Percentiles rank a stretch among this genome's conserved stretches.
phyloP scores from a whole-genome alignment of 2,113 vertebrate species.

The Uria lomvia region DNA sequence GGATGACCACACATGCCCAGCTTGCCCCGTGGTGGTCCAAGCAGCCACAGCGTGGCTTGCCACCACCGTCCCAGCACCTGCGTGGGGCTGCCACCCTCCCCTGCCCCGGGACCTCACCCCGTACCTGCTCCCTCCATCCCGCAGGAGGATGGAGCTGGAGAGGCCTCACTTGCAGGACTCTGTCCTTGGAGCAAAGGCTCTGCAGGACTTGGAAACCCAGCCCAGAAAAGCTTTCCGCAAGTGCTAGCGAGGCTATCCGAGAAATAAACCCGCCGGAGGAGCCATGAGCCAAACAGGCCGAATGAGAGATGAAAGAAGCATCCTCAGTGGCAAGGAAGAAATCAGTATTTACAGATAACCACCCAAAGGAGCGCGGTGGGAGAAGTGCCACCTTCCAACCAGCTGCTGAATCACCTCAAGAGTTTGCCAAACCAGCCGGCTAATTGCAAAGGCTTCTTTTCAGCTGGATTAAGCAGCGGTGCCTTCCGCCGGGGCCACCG shows the following conservation, averaged over 20 bases:
- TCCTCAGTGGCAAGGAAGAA: fast-evolving
- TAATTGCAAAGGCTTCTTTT: background rate
- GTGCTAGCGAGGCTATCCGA: fast-evolving
- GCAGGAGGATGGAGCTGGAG: background rate
- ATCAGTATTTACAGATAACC: background rate
- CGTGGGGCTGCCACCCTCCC: background rate
- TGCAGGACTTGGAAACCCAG: background rate
- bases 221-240: background rate
- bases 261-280: fast-evolving
- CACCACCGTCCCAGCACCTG: background rate
- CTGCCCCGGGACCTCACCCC: fast-evolving
- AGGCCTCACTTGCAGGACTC: background rate
- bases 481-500: background rate
- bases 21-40: background rate
- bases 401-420: background rate
- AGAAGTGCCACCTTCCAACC: background rate
- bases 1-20: fast-evolving
- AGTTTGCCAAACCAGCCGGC: background rate
- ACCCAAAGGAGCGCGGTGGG: fast-evolving
- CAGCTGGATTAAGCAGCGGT: background rate
- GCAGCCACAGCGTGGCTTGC: fast-evolving
- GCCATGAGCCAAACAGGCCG: fast-evolving
- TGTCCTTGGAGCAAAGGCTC: background rate
- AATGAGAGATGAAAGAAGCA: background rate
- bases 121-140: fast-evolving